Percentiles rank a stretch among this genome's conserved stretches.
These are phyloP conservation scores for Paelopatides confundens DNA, from an alignment of 53 echinoderm and acorn worm genomes.

Conservation along the genomic window DNA sequence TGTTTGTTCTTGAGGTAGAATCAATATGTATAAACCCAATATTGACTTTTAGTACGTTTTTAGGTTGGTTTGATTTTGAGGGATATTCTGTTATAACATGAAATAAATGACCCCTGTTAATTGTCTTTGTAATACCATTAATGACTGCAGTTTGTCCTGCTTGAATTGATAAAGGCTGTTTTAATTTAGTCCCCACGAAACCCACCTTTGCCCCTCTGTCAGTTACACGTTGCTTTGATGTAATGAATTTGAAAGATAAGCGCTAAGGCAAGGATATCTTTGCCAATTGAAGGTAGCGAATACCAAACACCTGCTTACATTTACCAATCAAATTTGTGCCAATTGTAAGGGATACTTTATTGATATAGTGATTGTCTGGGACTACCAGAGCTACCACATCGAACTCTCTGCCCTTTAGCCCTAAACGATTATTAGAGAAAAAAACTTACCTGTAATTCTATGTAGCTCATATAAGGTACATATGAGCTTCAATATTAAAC, in stretches of 20 bases:
- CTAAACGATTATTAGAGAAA: no score
- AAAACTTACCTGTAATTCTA: conserved; percentile 7
- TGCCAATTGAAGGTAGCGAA: background rate
- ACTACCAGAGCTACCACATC: conserved; percentile 16
- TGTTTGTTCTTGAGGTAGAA: no score
- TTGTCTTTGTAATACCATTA: background rate
- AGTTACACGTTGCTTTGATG: background rate
- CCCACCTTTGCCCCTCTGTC: background rate
- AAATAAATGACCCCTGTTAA: no score
- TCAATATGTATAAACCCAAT: no score
- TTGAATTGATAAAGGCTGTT: background rate
- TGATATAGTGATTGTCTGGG: conserved; percentile 23
- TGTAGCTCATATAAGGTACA: conserved; percentile 19
- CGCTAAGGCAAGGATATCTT: background rate
- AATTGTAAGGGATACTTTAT: conserved; percentile 6
- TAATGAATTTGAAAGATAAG: background rate
- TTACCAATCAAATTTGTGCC: conserved; percentile 2
- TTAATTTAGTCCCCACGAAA: background rate
- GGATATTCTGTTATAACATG: no score
- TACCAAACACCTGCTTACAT: background rate
- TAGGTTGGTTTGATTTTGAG: no score
- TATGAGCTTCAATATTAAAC: background rate
- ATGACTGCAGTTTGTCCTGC: background rate
- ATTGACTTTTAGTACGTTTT: no score
- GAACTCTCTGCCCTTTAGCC: background rate